Evolutionary conservation across 2,797 vertebrate species (phyloP), one percentile per base, ranked within the genome.

Genomic region (Pelodytes ibericus): DNA sequence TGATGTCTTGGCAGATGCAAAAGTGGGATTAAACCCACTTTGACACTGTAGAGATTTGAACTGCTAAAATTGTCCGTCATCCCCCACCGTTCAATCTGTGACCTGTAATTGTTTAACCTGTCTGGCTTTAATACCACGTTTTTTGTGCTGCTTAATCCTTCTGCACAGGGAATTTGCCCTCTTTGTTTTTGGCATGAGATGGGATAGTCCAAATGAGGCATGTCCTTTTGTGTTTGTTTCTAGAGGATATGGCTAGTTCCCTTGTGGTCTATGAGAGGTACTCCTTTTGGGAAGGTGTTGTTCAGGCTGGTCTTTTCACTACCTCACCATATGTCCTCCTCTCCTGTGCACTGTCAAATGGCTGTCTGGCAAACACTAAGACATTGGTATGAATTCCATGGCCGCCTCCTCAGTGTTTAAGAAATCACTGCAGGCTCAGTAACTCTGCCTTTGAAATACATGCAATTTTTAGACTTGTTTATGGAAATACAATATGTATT

Each of bases 301-400:
- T 7, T 27, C 24, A 27, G 41, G 27, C 33, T 64, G 15, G 31
- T 47, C 24, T 36, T 16, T 60, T 56, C 30, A 10, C 60, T 29
- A 33, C 47, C 47, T 44, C 60, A 27, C 75, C 62, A 72, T 78
- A 78, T 78, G 69, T 65, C 53, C 53, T 66, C 58, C 41, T 53
- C 56, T 72, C 53, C 8, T 36, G 75, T 60, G 51, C 51, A 29
- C 75, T 56, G 68, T 77, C 75, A 77, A 15, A 72, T 78, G n/a
- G 75, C 75, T 72, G 75, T 68, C 75, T 78, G 75, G 75, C 75
- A 72, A 26, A 26, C 53, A 53, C 56, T 41, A 78, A 53, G 22
- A 20, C 53, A n/a, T 29, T 36, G 68, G 9, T 72, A 64, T 59
- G 29, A 60, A 51, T 59, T 72, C 53, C 69, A 60, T 53, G 26